These are phyloP conservation scores for Barypeithes pellucidus DNA, from an alignment of 2,888 invertebrate genomes.

Conservation along the genomic window DNA sequence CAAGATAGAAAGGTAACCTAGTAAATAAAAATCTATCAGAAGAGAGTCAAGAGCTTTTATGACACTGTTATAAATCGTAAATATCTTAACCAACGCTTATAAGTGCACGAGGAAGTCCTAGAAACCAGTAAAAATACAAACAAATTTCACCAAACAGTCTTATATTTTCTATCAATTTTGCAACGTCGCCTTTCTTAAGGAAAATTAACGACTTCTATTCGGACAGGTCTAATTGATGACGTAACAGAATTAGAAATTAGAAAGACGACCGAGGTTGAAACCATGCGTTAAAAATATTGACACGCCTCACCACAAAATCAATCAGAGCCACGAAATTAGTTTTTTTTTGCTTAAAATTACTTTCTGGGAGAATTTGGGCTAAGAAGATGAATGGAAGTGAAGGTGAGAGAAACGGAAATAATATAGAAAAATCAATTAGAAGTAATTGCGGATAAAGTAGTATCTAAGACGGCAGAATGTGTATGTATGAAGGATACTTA, in stretches of 20 bases:
- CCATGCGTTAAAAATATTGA: conserved; percentile 42
- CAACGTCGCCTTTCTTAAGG: conserved; percentile 9
- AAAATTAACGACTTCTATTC: conserved; percentile 17
- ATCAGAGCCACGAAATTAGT: conserved; percentile 38
- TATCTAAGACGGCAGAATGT: too few relatives aligned
- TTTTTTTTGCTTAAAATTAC: conserved; percentile 20
- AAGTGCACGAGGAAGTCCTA: too few relatives aligned
- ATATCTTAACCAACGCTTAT: too few relatives aligned
- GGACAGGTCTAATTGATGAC: conserved; percentile 39
- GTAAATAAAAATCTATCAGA: too few relatives aligned
- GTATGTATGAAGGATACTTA: too few relatives aligned
- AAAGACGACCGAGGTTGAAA: conserved; percentile 26
- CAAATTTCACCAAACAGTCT: too few relatives aligned
- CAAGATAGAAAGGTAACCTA: too few relatives aligned
- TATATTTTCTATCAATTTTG: neutral
- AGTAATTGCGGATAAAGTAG: too few relatives aligned
- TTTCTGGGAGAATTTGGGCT: neutral
- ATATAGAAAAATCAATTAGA: conserved; percentile 18
- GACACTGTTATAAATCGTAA: too few relatives aligned
- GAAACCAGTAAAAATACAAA: too few relatives aligned
- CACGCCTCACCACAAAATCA: conserved; percentile 32
- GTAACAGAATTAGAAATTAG: conserved; percentile 38
- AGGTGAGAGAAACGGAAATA: conserved; percentile 5
- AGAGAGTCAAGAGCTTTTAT: too few relatives aligned
- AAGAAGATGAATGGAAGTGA: conserved; percentile 11